Evolutionary conservation across 2,113 vertebrate genomes (phyloP).

Genomic region (Heterocephalus glaber): DNA sequence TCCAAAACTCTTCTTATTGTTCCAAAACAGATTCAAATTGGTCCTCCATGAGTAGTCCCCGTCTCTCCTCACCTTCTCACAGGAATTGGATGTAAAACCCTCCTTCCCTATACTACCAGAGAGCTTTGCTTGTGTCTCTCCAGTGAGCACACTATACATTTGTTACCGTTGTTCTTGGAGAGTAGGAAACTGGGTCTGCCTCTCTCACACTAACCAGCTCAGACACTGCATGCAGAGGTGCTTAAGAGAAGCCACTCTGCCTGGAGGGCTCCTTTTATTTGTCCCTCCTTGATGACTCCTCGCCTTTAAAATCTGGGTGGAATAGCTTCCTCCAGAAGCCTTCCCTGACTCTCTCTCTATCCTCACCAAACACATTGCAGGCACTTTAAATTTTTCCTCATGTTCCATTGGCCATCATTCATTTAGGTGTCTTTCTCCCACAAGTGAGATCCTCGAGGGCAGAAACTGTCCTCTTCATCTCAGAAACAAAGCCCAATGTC

Average conservation of each 20-base stretch:
- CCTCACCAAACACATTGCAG: neutral
- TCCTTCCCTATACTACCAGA: neutral
- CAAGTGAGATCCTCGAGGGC: neutral
- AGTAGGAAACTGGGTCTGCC: neutral
- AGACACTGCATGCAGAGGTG: neutral
- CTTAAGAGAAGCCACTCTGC: neutral
- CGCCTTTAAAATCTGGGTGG: neutral
- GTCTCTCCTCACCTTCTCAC: neutral
- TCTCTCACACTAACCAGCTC: neutral
- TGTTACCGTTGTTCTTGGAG: neutral
- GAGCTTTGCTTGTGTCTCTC: neutral
- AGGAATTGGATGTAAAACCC: neutral
- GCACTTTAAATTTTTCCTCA: neutral
- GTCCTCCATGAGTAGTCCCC: neutral
- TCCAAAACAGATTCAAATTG: neutral
- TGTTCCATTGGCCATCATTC: neutral
- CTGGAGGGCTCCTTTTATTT: neutral
- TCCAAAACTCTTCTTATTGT: neutral
- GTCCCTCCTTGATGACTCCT: neutral
- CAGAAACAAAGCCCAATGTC: neutral
- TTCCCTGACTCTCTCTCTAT: neutral
- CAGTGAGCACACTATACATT: neutral
- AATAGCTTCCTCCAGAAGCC: neutral
- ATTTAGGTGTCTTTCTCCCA: neutral
- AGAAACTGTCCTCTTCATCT: neutral